A percentile compares a stretch with the other conserved stretches of the same genome.
Evolutionary conservation across 2,888 invertebrate species (phyloP).

Genomic region (Sarcophaga variegata): DNA sequence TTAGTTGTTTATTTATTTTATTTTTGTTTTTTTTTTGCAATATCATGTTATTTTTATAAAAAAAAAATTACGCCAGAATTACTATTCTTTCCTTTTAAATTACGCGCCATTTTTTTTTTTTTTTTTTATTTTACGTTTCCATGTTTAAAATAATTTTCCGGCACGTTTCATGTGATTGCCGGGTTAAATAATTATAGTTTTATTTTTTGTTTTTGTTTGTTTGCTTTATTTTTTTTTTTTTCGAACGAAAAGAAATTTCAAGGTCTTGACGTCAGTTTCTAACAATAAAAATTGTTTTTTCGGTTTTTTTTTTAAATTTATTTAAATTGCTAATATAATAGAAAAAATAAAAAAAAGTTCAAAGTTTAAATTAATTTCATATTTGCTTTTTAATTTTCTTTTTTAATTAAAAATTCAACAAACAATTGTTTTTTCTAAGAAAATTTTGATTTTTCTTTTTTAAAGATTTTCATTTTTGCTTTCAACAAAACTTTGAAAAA

Average conservation of each 20-base stretch:
- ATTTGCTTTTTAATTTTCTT: background rate
- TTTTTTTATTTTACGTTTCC: constrained; percentile 2
- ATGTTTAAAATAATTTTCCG: constrained; percentile 16
- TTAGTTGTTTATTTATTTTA: background rate
- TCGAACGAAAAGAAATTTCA: background rate
- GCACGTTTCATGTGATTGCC: constrained; percentile 38
- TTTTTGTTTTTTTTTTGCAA: constrained; percentile 13
- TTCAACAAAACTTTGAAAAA: no score
- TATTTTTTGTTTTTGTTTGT: background rate
- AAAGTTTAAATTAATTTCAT: background rate
- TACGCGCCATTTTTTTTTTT: constrained; percentile 21
- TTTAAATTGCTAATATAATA: background rate
- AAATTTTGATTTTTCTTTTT: no score
- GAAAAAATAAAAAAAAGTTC: background rate
- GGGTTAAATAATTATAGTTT: constrained; percentile 5
- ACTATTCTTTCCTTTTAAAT: constrained; percentile 6
- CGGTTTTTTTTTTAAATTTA: background rate
- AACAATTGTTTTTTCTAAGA: no score
- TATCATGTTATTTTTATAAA: background rate
- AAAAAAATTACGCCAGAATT: background rate
- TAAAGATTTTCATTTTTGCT: no score
- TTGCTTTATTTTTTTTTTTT: background rate
- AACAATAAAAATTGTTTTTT: background rate
- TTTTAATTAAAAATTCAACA: no score
- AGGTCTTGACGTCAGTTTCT: constrained; percentile 17